Conservation (phyloP, 1,140 invertebrate genomes). For the Pseudomyrmex dendroicus region DNA sequence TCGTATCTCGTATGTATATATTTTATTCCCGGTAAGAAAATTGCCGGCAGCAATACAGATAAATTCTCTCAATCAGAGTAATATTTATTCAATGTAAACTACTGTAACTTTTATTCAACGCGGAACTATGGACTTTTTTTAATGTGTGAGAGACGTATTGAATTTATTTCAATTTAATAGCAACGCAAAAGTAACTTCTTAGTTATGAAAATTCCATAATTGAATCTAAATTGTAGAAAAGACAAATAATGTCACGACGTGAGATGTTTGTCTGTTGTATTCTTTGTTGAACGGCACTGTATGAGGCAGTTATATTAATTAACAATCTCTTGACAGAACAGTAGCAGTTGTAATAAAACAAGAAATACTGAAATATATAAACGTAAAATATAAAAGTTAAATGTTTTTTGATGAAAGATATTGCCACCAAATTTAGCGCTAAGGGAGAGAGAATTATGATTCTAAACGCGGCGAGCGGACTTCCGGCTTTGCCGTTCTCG, state of each 20-base stretch:
- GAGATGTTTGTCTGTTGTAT: too few species aligned
- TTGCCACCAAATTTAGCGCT: not conserved
- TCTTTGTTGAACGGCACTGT: too few species aligned
- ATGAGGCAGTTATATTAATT: too few species aligned
- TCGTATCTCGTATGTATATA: slow-evolving; percentile 23
- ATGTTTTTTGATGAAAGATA: not conserved
- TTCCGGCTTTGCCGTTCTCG: slow-evolving; percentile 19
- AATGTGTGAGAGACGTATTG: not conserved
- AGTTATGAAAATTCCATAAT: not conserved
- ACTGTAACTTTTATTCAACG: not conserved
- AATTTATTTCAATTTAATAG: not conserved
- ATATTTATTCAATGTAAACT: slow-evolving; percentile 1
- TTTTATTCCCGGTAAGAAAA: slow-evolving; percentile 13
- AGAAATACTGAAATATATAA: not conserved
- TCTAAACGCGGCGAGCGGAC: slow-evolving; percentile 4
- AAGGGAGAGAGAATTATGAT: slow-evolving; percentile 15
- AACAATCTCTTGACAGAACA: too few species aligned
- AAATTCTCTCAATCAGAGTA: not conserved
- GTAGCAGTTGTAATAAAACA: not conserved
- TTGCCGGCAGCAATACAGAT: not conserved
- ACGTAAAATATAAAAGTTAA: too few species aligned
- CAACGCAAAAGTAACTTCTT: not conserved
- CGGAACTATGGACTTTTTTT: not conserved
- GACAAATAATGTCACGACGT: not conserved
- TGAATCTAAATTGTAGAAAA: not conserved